These are phyloP conservation scores for Paramuricea clavata DNA, from an alignment of 92 coral and sea anemone genomes.

Conservation along the genomic window DNA sequence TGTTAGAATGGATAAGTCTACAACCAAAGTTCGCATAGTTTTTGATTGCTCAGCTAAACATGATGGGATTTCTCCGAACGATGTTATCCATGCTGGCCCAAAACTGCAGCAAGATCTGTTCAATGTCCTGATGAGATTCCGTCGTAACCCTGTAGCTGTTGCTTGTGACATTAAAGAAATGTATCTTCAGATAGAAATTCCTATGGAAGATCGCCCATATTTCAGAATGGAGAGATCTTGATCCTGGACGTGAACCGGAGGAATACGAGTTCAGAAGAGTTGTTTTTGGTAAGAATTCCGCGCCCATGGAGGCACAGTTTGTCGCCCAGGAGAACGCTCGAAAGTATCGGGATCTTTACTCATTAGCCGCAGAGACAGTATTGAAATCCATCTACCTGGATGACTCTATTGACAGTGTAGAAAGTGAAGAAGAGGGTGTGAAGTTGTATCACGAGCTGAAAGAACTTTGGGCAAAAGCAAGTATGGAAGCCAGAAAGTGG, in stretches of 20 bases:
- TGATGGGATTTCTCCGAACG: constrained; percentile 58
- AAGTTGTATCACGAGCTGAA: constrained; percentile 55
- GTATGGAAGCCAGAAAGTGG: constrained; percentile 72
- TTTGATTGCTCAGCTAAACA: constrained; percentile 63
- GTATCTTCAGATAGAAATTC: constrained; percentile 62
- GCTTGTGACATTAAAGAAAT: constrained; percentile 68
- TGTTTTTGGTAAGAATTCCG: constrained; percentile 65
- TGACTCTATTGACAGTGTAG: constrained; percentile 61
- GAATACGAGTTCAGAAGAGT: constrained; percentile 59
- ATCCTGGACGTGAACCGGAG: constrained; percentile 46
- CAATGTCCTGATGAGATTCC: constrained; percentile 66
- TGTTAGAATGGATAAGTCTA: constrained; percentile 65
- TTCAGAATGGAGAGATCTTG: constrained; percentile 59
- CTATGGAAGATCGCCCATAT: constrained; percentile 43
- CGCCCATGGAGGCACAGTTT: constrained; percentile 63
- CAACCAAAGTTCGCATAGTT: constrained; percentile 61
- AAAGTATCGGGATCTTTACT: constrained; percentile 24
- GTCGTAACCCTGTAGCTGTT: constrained; percentile 54
- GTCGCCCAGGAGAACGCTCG: constrained; percentile 67
- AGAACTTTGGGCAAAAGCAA: constrained; percentile 40
- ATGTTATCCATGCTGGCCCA: constrained; percentile 68
- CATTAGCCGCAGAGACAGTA: constrained; percentile 67
- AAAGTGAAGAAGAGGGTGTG: constrained; percentile 45
- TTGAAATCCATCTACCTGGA: constrained; percentile 71
- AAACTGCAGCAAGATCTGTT: constrained; percentile 62